phyloP scores from a whole-genome alignment of 2,113 vertebrate genomes.

The Martes martes region DNA sequence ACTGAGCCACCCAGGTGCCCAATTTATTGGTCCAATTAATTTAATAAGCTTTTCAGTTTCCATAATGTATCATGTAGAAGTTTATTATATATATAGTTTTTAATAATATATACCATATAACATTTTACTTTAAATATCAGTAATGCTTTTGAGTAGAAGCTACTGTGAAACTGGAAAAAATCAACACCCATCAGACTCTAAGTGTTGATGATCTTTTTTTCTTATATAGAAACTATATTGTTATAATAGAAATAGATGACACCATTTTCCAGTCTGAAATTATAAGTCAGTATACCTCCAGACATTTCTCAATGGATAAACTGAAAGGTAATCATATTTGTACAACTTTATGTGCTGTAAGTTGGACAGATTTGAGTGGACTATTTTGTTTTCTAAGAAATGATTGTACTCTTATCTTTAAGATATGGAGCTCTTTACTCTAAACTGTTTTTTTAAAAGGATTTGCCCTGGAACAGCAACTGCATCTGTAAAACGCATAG shows the following conservation, averaged over 20 bases:
- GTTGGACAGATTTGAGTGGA: not conserved
- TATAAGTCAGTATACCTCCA: not conserved
- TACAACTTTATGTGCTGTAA: not conserved
- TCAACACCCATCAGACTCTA: not conserved
- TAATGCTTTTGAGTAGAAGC: not conserved
- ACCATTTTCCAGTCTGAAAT: conserved; percentile 20
- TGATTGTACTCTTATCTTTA: not conserved
- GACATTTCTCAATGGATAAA: conserved; percentile 14
- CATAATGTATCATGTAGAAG: not conserved
- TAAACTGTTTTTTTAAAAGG: conserved; percentile 12
- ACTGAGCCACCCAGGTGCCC: too few species aligned
- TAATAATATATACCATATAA: not conserved
- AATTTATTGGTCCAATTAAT: not conserved
- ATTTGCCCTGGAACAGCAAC: not conserved
- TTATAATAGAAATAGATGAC: not conserved
- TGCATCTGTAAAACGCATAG: not conserved
- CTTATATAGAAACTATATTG: not conserved
- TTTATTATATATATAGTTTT: not conserved
- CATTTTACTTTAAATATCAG: conserved; percentile 2
- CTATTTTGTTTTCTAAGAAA: conserved; percentile 33
- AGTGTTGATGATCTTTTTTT: not conserved
- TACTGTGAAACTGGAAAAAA: not conserved
- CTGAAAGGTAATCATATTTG: not conserved
- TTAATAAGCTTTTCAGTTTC: not conserved
- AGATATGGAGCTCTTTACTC: not conserved